Percentiles rank a stretch among this genome's conserved stretches.
phyloP scores from a whole-genome alignment of 2,113 vertebrate genomes.

The Anguilla japonica region DNA sequence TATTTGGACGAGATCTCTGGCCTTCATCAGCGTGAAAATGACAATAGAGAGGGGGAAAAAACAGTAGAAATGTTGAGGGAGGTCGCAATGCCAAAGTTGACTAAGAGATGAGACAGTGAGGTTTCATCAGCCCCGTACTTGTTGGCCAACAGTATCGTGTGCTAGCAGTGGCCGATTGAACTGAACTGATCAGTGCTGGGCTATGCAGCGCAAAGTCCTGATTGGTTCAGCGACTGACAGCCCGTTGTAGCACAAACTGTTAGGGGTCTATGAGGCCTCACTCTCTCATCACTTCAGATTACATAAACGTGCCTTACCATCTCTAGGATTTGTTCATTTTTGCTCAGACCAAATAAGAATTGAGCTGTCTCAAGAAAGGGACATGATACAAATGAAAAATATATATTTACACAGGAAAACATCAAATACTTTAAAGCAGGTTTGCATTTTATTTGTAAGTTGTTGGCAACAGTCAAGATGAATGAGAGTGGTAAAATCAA shows the following conservation, averaged over 20 bases:
- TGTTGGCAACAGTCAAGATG: constrained; percentile 28
- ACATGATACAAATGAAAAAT: constrained; percentile 39
- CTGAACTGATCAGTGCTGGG: neutral
- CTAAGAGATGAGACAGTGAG: constrained; percentile 37
- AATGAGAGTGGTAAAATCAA: constrained; percentile 22
- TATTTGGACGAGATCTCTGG: constrained; percentile 72
- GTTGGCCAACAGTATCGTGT: neutral
- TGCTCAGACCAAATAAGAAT: constrained; percentile 5
- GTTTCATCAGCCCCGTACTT: constrained; percentile 21
- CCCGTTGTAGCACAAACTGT: neutral
- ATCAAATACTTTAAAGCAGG: constrained; percentile 29
- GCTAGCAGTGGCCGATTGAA: neutral
- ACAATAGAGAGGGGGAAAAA: constrained; percentile 64
- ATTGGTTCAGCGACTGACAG: neutral
- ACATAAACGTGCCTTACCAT: neutral
- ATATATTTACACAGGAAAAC: constrained; percentile 30
- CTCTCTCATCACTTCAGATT: neutral
- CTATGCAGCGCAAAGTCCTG: neutral
- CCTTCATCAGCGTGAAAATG: constrained; percentile 73
- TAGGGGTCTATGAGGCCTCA: neutral
- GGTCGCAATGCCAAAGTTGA: constrained; percentile 34
- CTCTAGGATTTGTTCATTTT: neutral
- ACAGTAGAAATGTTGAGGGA: constrained; percentile 62
- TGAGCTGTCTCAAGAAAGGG: constrained; percentile 22
- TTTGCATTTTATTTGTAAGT: neutral